Base-by-base conservation (phyloP, 2,888 invertebrate genomes). In the Luperina testacea region DNA sequence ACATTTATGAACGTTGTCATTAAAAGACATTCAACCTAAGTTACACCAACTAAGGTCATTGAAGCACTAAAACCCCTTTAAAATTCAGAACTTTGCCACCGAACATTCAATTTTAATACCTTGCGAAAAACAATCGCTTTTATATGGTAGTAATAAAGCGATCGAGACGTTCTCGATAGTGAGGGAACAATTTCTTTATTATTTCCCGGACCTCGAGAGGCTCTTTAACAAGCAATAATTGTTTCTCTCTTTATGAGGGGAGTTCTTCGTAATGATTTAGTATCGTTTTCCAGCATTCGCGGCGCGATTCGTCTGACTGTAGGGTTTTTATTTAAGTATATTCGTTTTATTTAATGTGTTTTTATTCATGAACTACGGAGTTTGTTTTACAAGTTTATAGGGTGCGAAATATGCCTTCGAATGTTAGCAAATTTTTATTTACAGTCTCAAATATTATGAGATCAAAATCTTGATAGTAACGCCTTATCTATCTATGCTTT, bases 151-250 rank as follows among this genome's bases (percentile, higher is more conserved):
- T 82, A 92, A 93, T 93, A 92, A 92, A 93, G 88, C 90, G 91
- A 92, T 91, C 87, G 88, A 82, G 87, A 85, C 84, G 87, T 27
- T 75, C 48, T 45, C 79, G 45, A 87, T 89, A 90, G 82, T 85
- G 84, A 82, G 80, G 77, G 77, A 81, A 80, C 85, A 86, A 91
- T 91, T 91, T 91, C 90, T 92, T 94, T 93, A 92, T 93, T 93
- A 92, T 93, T 93, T 93, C 90, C 90, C 85, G 90, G 87, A 86
- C 87, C 88, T 81, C 83, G 83, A 88, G 89, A 90, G 90, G 87
- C 90, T 92, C 91, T 91, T 92, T 94, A 94, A 93, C 93, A 91
- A 92, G 93, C 92, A 92, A 93, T 94, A 94, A 94, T 94, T 94
- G 94, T 94, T 94, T 93, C 91, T 91, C 90, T 87, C 90, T 90